A percentile compares a stretch with the other conserved stretches of the same genome.
Evolutionary conservation across 2,797 vertebrate genomes (phyloP).

Genomic region (Anabas testudineus): DNA sequence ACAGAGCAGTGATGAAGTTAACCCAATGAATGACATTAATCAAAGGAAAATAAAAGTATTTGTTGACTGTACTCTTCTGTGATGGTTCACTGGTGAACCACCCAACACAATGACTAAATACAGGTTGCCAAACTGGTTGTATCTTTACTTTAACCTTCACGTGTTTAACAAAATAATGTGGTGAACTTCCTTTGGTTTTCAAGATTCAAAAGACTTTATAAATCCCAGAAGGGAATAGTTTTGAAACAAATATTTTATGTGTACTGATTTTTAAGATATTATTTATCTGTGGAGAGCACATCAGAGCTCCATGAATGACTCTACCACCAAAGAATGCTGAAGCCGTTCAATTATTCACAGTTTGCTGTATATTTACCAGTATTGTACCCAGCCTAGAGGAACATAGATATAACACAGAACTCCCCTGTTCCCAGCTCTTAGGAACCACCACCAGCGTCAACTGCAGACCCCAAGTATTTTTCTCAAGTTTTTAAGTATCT

Average conservation of each 20-base stretch:
- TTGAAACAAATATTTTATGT: too few species aligned
- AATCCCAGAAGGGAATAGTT: too few species aligned
- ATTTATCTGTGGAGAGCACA: too few species aligned
- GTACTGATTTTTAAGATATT: too few species aligned
- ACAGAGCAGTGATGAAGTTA: conserved; percentile 10
- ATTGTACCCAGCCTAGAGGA: too few species aligned
- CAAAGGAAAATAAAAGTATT: background rate
- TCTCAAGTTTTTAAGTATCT: background rate
- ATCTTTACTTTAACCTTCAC: conserved; percentile 20
- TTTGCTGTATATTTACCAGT: background rate
- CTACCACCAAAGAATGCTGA: too few species aligned
- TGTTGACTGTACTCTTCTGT: background rate
- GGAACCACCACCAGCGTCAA: background rate
- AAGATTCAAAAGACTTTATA: too few species aligned
- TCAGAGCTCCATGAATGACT: too few species aligned
- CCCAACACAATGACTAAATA: background rate
- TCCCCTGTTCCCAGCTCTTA: background rate
- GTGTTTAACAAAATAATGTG: too few species aligned
- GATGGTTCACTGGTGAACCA: conserved; percentile 3
- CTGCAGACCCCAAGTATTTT: background rate
- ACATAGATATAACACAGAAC: background rate
- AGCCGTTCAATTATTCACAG: background rate
- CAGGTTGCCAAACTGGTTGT: conserved; percentile 8
- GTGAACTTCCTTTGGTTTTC: too few species aligned
- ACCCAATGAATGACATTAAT: background rate